Evolutionary conservation across 1,140 invertebrate species (phyloP).

Genomic region (Ditylenchus dipsaci): DNA sequence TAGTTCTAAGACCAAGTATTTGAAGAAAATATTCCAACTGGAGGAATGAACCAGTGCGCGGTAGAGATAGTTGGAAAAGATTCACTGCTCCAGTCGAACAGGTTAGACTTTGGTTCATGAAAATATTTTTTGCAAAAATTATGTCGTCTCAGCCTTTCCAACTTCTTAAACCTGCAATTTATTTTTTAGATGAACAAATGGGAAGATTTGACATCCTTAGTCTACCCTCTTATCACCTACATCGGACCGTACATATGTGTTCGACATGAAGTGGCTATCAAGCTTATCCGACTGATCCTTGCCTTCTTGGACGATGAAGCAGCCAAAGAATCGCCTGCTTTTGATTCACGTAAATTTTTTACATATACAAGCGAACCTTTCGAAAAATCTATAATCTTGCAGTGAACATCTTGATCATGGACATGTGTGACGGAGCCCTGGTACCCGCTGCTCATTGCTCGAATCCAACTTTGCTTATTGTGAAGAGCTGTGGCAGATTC

Average conservation of each 20-base stretch:
- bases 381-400: slow-evolving; percentile 12
- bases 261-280: slow-evolving; percentile 73
- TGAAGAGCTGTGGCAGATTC: slow-evolving; percentile 86
- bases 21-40: slow-evolving; percentile 30
- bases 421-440: slow-evolving; percentile 77
- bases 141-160: too few relatives aligned
- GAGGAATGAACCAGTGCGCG: slow-evolving; percentile 8
- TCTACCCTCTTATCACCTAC: slow-evolving; percentile 78
- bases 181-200: slow-evolving; percentile 37
- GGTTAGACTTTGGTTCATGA: neutral
- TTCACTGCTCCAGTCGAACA: slow-evolving; percentile 23
- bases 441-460: slow-evolving; percentile 82
- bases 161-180: too few relatives aligned
- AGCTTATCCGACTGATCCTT: slow-evolving; percentile 71
- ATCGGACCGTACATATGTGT: slow-evolving; percentile 81
- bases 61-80: slow-evolving; percentile 23
- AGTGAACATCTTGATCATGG: slow-evolving; percentile 65
- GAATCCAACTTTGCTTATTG: slow-evolving; percentile 90
- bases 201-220: slow-evolving; percentile 70
- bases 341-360: slow-evolving; percentile 1
- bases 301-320: slow-evolving; percentile 67
- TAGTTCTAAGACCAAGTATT: slow-evolving; percentile 13
- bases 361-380: neutral
- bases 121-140: too few relatives aligned
- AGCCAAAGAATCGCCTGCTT: slow-evolving; percentile 5